Percentiles rank a stretch among this genome's conserved stretches.
These are phyloP conservation scores for Nyctibius bracteatus DNA, from an alignment of 2,113 vertebrate genomes.

Conservation along the genomic window DNA sequence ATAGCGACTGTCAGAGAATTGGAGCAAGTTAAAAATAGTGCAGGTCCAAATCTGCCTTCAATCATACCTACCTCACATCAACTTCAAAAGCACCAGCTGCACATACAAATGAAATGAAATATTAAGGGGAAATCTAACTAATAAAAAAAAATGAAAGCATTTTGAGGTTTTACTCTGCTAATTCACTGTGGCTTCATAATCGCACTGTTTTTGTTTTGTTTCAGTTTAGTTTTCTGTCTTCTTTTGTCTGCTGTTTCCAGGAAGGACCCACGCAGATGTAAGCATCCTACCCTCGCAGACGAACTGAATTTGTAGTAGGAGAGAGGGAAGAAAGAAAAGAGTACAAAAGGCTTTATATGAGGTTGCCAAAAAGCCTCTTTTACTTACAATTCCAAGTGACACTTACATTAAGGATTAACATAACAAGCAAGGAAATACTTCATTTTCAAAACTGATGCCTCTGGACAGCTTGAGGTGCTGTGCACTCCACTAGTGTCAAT, in stretches of 20 bases:
- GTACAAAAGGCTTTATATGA: background rate
- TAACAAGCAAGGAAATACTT: background rate
- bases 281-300: background rate
- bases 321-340: background rate
- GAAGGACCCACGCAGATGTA: background rate
- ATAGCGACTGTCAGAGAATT: background rate
- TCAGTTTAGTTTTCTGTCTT: background rate
- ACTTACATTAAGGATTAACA: background rate
- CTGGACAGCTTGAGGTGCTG: background rate
- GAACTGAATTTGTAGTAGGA: background rate
- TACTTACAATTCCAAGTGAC: background rate
- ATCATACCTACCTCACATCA: background rate
- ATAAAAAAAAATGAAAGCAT: background rate
- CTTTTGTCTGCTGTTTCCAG: slow-evolving; percentile 11
- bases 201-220: background rate
- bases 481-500: background rate
- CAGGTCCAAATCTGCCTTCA: background rate
- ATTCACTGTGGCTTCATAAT: background rate
- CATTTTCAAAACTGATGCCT: background rate
- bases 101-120: background rate
- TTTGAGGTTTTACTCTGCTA: background rate
- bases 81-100: background rate
- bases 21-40: background rate
- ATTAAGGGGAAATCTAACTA: background rate
- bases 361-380: background rate